These are phyloP conservation scores for Abscondita cerata DNA, from an alignment of 2,888 invertebrate genomes.

Conservation along the genomic window DNA sequence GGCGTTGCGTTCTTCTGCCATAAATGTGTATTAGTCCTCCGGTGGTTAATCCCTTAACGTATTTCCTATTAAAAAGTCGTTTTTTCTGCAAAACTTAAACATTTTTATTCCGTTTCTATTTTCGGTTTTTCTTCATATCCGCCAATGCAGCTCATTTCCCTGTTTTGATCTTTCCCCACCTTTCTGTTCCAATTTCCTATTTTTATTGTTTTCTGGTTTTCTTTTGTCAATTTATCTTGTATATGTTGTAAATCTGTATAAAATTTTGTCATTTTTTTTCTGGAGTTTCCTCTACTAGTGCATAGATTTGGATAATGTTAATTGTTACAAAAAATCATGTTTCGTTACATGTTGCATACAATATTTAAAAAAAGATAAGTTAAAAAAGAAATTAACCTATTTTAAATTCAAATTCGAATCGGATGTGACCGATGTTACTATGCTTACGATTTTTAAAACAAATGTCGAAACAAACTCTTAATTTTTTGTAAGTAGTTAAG, in stretches of 20 bases:
- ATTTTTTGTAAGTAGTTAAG: neutral
- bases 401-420: conserved; percentile 6
- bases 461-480: too few relatives aligned
- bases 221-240: neutral
- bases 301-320: neutral
- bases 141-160: conserved; percentile 6
- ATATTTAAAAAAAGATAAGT: too few relatives aligned
- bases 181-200: conserved; percentile 5
- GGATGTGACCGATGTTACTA: conserved; percentile 5
- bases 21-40: conserved; percentile 10
- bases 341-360: too few relatives aligned
- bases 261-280: neutral
- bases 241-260: conserved; percentile 4
- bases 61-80: conserved; percentile 6
- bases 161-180: conserved; percentile 9
- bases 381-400: too few relatives aligned
- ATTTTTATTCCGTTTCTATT: neutral
- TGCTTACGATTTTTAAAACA: neutral
- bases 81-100: neutral
- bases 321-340: too few relatives aligned
- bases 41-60: neutral
- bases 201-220: conserved; percentile 1
- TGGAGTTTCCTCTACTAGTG: neutral
- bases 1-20: conserved; percentile 4
- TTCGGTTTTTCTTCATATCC: neutral